phyloP scores from a whole-genome alignment of 2,888 invertebrate genomes.

The Cotesia congregata region DNA sequence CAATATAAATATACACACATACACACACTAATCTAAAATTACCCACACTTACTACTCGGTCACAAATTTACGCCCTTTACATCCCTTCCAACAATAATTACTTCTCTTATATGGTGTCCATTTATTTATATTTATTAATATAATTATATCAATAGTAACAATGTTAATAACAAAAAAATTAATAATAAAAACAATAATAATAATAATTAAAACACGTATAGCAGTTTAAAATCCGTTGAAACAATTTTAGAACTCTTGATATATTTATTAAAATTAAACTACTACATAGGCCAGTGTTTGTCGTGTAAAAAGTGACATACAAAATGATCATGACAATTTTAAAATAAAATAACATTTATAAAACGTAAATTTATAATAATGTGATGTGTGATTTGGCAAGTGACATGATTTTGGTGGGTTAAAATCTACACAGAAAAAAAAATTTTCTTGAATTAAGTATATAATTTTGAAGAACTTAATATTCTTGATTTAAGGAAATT shows the following conservation, averaged over 20 bases:
- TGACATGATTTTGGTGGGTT: slow-evolving; percentile 10
- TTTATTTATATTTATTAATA: slow-evolving; percentile 9
- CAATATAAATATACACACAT: neutral
- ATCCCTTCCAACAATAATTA: neutral
- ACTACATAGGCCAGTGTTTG: slow-evolving; percentile 63
- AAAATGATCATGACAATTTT: slow-evolving; percentile 9
- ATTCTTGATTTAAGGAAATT: no score
- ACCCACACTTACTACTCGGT: neutral
- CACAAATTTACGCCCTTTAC: neutral
- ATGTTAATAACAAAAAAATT: neutral
- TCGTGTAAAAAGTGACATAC: slow-evolving; percentile 30
- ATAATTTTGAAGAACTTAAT: no score
- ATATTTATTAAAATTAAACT: slow-evolving; percentile 49
- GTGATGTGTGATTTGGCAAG: slow-evolving; percentile 5
- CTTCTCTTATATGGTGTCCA: neutral
- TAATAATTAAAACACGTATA: neutral
- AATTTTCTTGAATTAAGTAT: no score
- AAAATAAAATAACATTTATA: slow-evolving; percentile 8
- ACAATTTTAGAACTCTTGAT: slow-evolving; percentile 28
- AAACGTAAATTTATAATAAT: neutral
- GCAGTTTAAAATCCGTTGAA: slow-evolving; percentile 2
- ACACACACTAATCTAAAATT: neutral
- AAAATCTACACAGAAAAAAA: neutral
- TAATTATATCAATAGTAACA: neutral
- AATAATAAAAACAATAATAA: neutral